Base-by-base conservation (phyloP, 2,888 invertebrate species). In the Piscicola geometra region DNA sequence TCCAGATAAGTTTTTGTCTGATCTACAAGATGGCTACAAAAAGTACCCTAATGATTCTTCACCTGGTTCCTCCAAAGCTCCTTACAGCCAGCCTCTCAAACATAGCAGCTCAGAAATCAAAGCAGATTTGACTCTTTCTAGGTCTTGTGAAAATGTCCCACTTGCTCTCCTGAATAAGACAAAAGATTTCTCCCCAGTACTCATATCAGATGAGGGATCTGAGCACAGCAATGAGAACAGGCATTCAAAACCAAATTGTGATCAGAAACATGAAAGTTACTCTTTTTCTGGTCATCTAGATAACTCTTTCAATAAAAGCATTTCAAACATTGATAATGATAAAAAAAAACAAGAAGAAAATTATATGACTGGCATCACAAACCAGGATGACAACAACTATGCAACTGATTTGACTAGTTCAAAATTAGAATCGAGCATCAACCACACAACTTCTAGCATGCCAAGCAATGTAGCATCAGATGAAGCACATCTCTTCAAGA, bases 401-500 rank as follows among this genome's bases (percentile, higher is more conserved):
- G 5, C 12, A 18, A 25, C 25, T 5, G 60, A 56, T 25, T 3
- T 56, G 60, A 21, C 15, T 25, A 56, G 25, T 25, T 15, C n/a
- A 56, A 5, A 18, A 18, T 15, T n/a, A 56, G 60, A 56, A 56
- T 18, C 21, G 5, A 56, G 25, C n/a, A 18, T 56, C 25, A 25
- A 18, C 5, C 60, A 18, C 25, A 25, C n/a, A 28, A 67, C 32
- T 28, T 5, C 5, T 32, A 35, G 28, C 30, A 67, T 33, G 28
- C 67, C 52, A 64, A 1, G n/a, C 33, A 32, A 5, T 67, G 9
- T 3, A 67, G 28, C 64, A 18, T 32, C 41, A 25, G 64, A 69
- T 9, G 75, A 75, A 1, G 30, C 75, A 50, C 47, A 32, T 9
- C 68, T 68, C 21, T 32, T 68, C n/a, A 33, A 30, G 0, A 67